Evolutionary conservation across 2,888 invertebrate species (phyloP).

Genomic region (Fissipunctia ypsillon): DNA sequence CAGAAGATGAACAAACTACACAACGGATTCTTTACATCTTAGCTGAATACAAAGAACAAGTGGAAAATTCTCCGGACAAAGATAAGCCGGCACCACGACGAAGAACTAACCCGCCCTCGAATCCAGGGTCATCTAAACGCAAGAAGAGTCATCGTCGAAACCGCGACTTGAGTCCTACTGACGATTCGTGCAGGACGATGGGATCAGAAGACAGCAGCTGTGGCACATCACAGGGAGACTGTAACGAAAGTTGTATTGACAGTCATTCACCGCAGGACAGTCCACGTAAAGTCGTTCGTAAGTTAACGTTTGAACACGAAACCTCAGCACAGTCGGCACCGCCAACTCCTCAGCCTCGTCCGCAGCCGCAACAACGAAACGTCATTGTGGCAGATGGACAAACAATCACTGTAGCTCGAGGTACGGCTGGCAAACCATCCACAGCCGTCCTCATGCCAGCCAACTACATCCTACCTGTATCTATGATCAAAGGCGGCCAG

Average conservation of each 20-base stretch:
- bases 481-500: constrained; percentile 93
- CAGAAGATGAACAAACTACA: constrained; percentile 95
- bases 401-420: constrained; percentile 91
- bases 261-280: constrained; percentile 91
- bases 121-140: constrained; percentile 92
- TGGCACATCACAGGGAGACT: constrained; percentile 91
- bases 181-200: constrained; percentile 93
- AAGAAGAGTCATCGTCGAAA: constrained; percentile 92
- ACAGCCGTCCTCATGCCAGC: constrained; percentile 93
- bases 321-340: constrained; percentile 75
- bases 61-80: constrained; percentile 95
- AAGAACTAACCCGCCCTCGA: constrained; percentile 93
- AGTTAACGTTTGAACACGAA: constrained; percentile 87
- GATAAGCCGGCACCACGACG: constrained; percentile 95
- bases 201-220: constrained; percentile 95
- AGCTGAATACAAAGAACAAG: constrained; percentile 95
- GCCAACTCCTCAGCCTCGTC: constrained; percentile 77
- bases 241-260: constrained; percentile 87
- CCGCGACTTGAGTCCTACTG: constrained; percentile 91
- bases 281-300: constrained; percentile 86
- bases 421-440: constrained; percentile 91
- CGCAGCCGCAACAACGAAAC: constrained; percentile 88
- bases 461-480: constrained; percentile 93
- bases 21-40: constrained; percentile 95
- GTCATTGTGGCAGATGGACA: constrained; percentile 92